A percentile compares a stretch with the other conserved stretches of the same genome.
phyloP scores from a whole-genome alignment of 2,797 vertebrate genomes.

The Ctenopoma multispine region DNA sequence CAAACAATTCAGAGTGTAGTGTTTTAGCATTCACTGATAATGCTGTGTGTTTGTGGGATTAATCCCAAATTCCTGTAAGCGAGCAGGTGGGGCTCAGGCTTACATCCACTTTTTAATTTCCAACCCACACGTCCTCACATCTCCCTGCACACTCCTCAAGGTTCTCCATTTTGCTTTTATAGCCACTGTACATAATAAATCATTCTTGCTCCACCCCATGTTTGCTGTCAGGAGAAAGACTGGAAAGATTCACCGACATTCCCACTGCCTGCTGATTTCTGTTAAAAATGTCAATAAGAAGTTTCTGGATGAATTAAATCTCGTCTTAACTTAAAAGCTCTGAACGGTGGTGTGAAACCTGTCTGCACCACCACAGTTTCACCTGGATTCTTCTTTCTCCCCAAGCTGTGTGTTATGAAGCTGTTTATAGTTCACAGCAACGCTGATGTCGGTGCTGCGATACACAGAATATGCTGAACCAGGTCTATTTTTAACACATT shows the following conservation, averaged over 20 bases:
- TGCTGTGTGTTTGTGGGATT: constrained; percentile 35
- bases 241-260: constrained; percentile 22
- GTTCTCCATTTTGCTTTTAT: constrained; percentile 27
- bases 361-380: background rate
- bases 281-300: background rate
- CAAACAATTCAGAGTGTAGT: background rate
- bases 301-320: background rate
- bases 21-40: constrained; percentile 29
- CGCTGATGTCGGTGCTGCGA: background rate
- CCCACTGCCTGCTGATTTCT: constrained; percentile 16
- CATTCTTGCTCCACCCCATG: background rate
- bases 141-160: background rate
- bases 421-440: constrained; percentile 26
- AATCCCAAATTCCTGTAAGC: constrained; percentile 33
- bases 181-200: background rate
- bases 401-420: constrained; percentile 5
- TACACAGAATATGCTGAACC: constrained; percentile 9
- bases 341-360: constrained; percentile 8
- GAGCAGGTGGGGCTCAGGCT: constrained; percentile 44
- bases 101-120: constrained; percentile 20
- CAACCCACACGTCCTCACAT: constrained; percentile 9
- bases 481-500: constrained; percentile 28
- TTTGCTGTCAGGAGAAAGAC: background rate
- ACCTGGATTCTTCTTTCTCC: background rate
- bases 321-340: background rate